These are phyloP conservation scores for Acropora tenuis DNA, from an alignment of 64 coral and sea anemone genomes.

Conservation along the genomic window DNA sequence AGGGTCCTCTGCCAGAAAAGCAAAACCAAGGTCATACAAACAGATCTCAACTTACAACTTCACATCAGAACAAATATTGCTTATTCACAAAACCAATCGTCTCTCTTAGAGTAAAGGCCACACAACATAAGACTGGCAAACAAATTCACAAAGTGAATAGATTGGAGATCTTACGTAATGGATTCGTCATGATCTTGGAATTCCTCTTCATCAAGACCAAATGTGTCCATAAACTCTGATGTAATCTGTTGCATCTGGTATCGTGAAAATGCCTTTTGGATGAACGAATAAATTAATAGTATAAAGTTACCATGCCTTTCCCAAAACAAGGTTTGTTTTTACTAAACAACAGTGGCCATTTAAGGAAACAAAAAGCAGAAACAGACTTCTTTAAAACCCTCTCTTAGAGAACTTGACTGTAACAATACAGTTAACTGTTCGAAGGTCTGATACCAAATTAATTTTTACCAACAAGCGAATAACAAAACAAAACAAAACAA, in stretches of 20 bases:
- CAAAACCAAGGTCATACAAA: neutral
- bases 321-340: neutral
- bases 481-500: too few species aligned
- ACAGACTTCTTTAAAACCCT: too few species aligned
- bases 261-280: slow-evolving; percentile 83
- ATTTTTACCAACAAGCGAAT: too few species aligned
- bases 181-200: slow-evolving; percentile 91
- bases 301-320: too few species aligned
- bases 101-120: neutral
- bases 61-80: too few species aligned
- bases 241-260: slow-evolving; percentile 99
- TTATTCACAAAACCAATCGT: too few species aligned
- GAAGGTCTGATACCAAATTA: too few species aligned
- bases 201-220: slow-evolving; percentile 96
- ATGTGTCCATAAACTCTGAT: slow-evolving; percentile 95
- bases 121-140: neutral
- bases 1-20: slow-evolving; percentile 76
- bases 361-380: too few species aligned
- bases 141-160: neutral
- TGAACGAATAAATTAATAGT: neutral
- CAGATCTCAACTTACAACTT: neutral
- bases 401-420: too few species aligned
- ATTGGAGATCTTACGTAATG: slow-evolving; percentile 71
- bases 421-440: too few species aligned
- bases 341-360: neutral